A percentile compares a stretch with the other conserved stretches of the same genome.
Conservation (phyloP, 2,797 vertebrate species). For the Sebastes diaconus region DNA sequence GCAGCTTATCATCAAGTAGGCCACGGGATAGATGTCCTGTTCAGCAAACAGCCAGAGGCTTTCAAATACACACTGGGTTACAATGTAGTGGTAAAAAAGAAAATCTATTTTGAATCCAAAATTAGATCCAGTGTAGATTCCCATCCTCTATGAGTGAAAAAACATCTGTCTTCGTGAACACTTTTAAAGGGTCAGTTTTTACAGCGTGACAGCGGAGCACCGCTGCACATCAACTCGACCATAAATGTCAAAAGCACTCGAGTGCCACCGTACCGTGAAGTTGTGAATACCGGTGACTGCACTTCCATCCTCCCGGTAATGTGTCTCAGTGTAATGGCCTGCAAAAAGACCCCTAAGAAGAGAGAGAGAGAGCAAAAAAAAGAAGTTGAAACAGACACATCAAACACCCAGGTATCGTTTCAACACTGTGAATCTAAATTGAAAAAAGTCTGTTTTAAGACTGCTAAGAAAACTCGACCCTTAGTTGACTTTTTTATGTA, state of each 20-base stretch:
- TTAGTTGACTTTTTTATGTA: constrained; percentile 26
- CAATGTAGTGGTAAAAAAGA: not conserved
- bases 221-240: constrained; percentile 41
- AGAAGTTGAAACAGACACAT: constrained; percentile 14
- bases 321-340: constrained; percentile 90
- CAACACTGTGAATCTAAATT: not conserved
- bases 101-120: not conserved
- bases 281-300: constrained; percentile 83
- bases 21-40: constrained; percentile 25
- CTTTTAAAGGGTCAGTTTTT: constrained; percentile 37
- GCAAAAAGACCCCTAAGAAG: constrained; percentile 87
- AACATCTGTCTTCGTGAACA: not conserved
- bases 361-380: constrained; percentile 1
- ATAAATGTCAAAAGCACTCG: constrained; percentile 56
- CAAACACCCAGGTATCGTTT: constrained; percentile 20
- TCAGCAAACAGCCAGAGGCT: constrained; percentile 10
- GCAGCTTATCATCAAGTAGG: constrained; percentile 64
- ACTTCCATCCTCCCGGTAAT: constrained; percentile 88
- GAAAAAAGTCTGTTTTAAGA: not conserved
- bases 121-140: not conserved
- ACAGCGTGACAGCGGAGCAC: constrained; percentile 16
- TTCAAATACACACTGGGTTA: constrained; percentile 12
- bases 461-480: not conserved
- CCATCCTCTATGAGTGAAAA: not conserved
- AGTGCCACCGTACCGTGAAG: constrained; percentile 82